Percentiles rank a stretch among this genome's conserved stretches.
phyloP scores from a whole-genome alignment of 2,113 vertebrate species.

The Riparia riparia region DNA sequence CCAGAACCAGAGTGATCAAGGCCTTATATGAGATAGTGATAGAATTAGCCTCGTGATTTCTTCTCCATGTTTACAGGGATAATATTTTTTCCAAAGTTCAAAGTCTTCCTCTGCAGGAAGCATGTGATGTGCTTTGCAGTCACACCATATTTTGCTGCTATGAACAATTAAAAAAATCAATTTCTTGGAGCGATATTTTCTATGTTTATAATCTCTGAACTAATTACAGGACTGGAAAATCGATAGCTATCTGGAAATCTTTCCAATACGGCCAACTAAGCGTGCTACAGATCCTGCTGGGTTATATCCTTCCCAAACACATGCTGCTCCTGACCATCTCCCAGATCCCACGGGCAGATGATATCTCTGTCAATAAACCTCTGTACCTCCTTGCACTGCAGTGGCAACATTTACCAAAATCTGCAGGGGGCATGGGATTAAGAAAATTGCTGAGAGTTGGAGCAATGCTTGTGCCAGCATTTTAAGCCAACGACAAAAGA shows the following conservation, averaged over 20 bases:
- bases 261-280: neutral
- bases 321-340: neutral
- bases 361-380: neutral
- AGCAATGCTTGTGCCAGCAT: neutral
- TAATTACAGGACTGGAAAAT: slow-evolving; percentile 54
- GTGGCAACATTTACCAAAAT: neutral
- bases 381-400: neutral
- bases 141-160: neutral
- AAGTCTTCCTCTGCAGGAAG: slow-evolving; percentile 22
- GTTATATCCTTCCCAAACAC: neutral
- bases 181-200: slow-evolving; percentile 29
- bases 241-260: slow-evolving; percentile 41
- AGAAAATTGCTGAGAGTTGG: neutral
- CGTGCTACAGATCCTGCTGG: neutral
- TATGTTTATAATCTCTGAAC: slow-evolving; percentile 39
- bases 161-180: slow-evolving; percentile 40
- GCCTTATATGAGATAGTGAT: neutral
- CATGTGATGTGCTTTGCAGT: neutral
- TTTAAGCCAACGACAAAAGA: neutral
- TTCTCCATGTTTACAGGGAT: neutral
- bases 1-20: neutral
- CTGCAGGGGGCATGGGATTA: neutral
- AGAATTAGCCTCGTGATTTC: neutral
- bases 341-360: neutral
- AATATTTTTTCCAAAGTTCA: slow-evolving; percentile 1